Conservation (phyloP, 2,113 vertebrate genomes). For the Engystomops pustulosus region DNA sequence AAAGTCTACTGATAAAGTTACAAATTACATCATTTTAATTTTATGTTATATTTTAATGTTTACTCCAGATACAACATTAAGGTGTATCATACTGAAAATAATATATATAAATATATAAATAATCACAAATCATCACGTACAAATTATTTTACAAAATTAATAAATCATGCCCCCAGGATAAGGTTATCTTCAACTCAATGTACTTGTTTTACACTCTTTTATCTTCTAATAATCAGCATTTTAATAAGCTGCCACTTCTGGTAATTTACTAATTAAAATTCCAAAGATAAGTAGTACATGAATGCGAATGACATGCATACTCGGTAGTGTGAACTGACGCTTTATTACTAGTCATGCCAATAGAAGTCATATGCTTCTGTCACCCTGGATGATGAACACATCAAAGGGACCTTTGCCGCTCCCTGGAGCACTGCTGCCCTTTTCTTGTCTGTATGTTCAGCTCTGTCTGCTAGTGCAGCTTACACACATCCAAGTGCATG, state of each 20-base stretch:
- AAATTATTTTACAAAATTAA: slow-evolving; percentile 54
- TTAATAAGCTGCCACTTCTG: slow-evolving; percentile 49
- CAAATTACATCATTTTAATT: background rate
- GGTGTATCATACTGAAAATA: background rate
- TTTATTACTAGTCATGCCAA: slow-evolving; percentile 17
- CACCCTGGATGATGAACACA: too few relatives aligned
- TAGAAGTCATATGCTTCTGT: background rate
- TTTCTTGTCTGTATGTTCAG: too few relatives aligned
- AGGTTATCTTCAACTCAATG: slow-evolving; percentile 39
- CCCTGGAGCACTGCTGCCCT: too few relatives aligned
- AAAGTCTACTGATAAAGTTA: background rate
- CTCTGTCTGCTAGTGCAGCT: too few relatives aligned
- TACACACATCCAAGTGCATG: too few relatives aligned
- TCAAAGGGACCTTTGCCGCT: too few relatives aligned
- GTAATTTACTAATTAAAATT: slow-evolving; percentile 56
- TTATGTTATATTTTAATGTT: background rate
- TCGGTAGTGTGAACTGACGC: slow-evolving; percentile 24
- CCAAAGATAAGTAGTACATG: slow-evolving; percentile 43
- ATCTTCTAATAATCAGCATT: slow-evolving; percentile 49
- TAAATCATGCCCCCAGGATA: slow-evolving; percentile 48
- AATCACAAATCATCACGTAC: slow-evolving; percentile 26
- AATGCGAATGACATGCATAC: slow-evolving; percentile 47
- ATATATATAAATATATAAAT: background rate
- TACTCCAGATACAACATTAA: slow-evolving; percentile 27
- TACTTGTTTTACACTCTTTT: slow-evolving; percentile 36